Base-by-base conservation (phyloP, 2,113 vertebrate genomes). In the Onychostoma macrolepis region DNA sequence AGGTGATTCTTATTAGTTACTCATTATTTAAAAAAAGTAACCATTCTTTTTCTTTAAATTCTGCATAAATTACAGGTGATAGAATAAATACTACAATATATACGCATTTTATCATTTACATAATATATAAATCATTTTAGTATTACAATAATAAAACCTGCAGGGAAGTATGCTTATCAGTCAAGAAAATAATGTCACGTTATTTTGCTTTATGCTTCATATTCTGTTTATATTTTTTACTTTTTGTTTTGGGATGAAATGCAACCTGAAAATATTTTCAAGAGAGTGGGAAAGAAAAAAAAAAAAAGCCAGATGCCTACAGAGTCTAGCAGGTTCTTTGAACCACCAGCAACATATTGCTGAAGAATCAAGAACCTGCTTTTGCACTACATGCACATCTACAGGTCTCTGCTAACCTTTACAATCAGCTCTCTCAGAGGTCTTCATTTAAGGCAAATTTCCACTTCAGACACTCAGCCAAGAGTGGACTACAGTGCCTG, bases 371-470 rank as follows among this genome's bases (percentile, higher is more conserved):
- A 28, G 3, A 81, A 26, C 79, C 56, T 65, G 26, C 80, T 50
- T 30, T 79, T 56, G 17, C 45, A 28, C 75, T 10, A 30, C 76
- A 38, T 56, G 17, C 38, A 43, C 24, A 38, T 43, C 36, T 43
- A 26, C 17, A 4, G 4, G 19, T 17, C 24, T 80, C 56, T 43
- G 33, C 24, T 19, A 80, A 80, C 38, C 43, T 48, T 50, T 71
- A 71, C 19, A 71, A 53, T 50, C 58, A 81, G 24, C 28, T 71
- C 63, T 83, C 61, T 13, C 53, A 6, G 53, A 80, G 53, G 78
- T 80, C 78, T 63, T 41, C 33, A 80, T n/a, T 36, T 17, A 53
- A 83, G 65, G 45, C 41, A 71, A 30, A 45, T 71, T 17, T 71
- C 65, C 63, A 71, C 43, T 50, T 83, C 65, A 30, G n/a, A 82